These are phyloP conservation scores for Vulpes lagopus DNA, from an alignment of 2,113 vertebrate genomes.

Conservation along the genomic window DNA sequence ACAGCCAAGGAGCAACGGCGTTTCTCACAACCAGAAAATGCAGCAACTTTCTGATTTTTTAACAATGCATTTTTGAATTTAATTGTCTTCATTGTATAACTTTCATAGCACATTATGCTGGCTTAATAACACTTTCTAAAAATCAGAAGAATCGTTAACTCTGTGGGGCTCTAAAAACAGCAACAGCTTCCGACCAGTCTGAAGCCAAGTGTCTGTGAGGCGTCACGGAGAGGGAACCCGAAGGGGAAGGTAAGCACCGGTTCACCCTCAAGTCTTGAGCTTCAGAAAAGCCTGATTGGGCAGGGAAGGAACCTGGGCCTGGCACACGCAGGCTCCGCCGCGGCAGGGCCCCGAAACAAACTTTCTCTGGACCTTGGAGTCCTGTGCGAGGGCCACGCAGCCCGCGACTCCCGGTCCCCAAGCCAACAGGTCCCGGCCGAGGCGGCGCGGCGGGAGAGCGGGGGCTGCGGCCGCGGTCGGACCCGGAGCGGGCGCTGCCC, in stretches of 20 bases:
- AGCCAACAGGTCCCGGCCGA: constrained; percentile 76
- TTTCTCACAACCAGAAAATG: constrained; percentile 45
- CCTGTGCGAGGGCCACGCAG: constrained; percentile 68
- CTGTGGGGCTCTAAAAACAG: not conserved
- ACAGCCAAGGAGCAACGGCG: not conserved
- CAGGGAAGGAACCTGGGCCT: constrained; percentile 68
- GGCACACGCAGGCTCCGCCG: constrained; percentile 80
- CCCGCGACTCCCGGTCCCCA: constrained; percentile 54
- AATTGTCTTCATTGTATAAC: constrained; percentile 15
- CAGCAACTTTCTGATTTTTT: constrained; percentile 37
- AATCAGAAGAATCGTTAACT: not conserved
- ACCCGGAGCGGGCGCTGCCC: constrained; percentile 69
- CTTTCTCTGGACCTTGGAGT: constrained; percentile 74
- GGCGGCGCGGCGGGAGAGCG: constrained; percentile 54
- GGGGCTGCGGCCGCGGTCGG: not conserved
- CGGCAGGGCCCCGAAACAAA: constrained; percentile 77
- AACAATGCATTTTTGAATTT: not conserved
- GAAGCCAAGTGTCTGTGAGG: not conserved
- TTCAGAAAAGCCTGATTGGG: constrained; percentile 72
- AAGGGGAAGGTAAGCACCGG: constrained; percentile 19
- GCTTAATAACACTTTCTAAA: not conserved
- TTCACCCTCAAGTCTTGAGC: constrained; percentile 62
- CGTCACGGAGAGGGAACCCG: constrained; percentile 39
- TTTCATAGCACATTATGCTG: constrained; percentile 8
- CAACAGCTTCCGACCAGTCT: constrained; percentile 45